Percentiles rank a stretch among this genome's conserved stretches.
Evolutionary conservation across 2,113 vertebrate species (phyloP).

Genomic region (Heterotilapia buettikoferi): DNA sequence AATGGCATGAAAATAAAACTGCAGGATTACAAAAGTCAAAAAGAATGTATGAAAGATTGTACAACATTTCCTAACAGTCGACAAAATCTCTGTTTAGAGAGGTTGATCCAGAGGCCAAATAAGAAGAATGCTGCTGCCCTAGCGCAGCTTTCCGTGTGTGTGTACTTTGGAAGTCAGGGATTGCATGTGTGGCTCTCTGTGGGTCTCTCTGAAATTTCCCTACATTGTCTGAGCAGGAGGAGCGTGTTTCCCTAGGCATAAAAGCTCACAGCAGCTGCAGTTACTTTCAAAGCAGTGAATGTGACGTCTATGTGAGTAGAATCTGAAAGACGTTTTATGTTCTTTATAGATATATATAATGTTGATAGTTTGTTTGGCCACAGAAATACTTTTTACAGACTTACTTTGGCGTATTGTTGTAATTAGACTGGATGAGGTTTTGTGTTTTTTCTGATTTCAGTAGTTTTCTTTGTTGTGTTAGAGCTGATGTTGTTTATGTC

Average conservation of each 20-base stretch:
- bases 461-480: neutral
- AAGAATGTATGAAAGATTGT: too few relatives aligned
- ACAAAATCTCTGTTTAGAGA: neutral
- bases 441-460: neutral
- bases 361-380: neutral
- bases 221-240: neutral
- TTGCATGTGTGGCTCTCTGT: neutral
- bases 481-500: neutral
- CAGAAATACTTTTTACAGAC: neutral
- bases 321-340: neutral
- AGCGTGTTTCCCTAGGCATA: neutral
- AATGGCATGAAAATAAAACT: neutral
- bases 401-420: rapidly evolving
- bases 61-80: neutral
- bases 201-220: too few relatives aligned
- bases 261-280: neutral
- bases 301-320: neutral
- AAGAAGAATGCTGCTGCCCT: neutral
- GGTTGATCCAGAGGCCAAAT: neutral
- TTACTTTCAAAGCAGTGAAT: neutral
- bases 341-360: neutral
- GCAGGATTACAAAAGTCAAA: neutral
- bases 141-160: neutral
- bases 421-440: neutral
- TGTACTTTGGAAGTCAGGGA: neutral